phyloP scores from a whole-genome alignment of 1,140 invertebrate species.

The Sycophila sp. region DNA sequence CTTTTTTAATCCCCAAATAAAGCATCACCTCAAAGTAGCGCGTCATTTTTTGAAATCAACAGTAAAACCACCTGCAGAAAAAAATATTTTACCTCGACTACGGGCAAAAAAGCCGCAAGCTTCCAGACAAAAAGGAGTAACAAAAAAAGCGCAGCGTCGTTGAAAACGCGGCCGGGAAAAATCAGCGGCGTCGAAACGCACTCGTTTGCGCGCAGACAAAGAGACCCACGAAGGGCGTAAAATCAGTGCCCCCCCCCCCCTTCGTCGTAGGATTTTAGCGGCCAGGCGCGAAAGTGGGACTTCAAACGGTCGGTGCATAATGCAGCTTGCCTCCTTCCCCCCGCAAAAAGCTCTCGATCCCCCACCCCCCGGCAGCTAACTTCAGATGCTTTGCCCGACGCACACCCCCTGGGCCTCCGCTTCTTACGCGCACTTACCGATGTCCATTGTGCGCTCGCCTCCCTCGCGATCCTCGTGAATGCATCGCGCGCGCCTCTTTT shows the following conservation, averaged over 20 bases:
- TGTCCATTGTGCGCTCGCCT: constrained; percentile 21
- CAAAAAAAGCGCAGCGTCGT: background rate
- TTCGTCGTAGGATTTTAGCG: constrained; percentile 33
- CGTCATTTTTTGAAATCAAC: too few relatives aligned
- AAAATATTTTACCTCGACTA: too few relatives aligned
- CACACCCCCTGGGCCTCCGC: constrained; percentile 7
- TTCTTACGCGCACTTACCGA: constrained; percentile 36
- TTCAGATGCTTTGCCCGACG: constrained; percentile 33
- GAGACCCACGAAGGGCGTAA: background rate
- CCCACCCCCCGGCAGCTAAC: constrained; percentile 28
- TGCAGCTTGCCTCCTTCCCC: constrained; percentile 37
- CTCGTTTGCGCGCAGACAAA: background rate
- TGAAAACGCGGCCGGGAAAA: background rate
- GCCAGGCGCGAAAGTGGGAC: constrained; percentile 44
- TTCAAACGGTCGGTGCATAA: constrained; percentile 54
- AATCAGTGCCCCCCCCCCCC: background rate
- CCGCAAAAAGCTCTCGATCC: constrained; percentile 47
- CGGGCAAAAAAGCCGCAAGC: background rate
- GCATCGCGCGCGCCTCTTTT: background rate
- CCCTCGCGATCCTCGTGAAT: background rate
- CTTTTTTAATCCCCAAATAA: too few relatives aligned
- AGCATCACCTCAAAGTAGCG: too few relatives aligned
- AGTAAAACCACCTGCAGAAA: too few relatives aligned
- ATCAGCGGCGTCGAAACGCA: too few relatives aligned
- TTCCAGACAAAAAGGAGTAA: background rate